Evolutionary conservation across 2,113 vertebrate genomes (phyloP).

Genomic region (Chlamydotis undulata): DNA sequence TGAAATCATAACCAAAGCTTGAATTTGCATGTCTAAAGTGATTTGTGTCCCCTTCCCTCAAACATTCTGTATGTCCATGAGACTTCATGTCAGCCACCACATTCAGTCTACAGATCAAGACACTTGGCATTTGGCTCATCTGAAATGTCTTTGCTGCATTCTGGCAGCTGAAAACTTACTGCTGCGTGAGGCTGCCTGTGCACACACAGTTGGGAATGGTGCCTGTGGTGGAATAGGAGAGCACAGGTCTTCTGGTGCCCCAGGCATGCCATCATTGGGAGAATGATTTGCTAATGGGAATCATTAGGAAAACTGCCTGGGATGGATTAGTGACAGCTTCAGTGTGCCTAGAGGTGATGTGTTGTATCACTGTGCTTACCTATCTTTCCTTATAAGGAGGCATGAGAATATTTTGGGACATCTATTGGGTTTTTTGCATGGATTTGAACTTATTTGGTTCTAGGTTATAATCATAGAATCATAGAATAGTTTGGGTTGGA

Average conservation of each 20-base stretch:
- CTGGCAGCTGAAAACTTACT: constrained; percentile 1
- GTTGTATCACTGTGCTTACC: background rate
- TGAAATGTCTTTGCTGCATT: background rate
- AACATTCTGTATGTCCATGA: background rate
- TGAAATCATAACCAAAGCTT: background rate
- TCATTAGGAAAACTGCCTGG: background rate
- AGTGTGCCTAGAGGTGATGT: background rate
- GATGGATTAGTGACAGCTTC: background rate
- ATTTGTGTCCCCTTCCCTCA: background rate
- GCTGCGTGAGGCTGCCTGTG: background rate
- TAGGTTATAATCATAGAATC: background rate
- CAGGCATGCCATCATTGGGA: background rate
- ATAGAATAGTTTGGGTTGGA: too few relatives aligned
- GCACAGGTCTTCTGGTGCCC: background rate
- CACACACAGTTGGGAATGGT: background rate
- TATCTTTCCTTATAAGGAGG: background rate
- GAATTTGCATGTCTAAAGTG: background rate
- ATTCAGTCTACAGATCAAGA: background rate
- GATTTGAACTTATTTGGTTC: background rate
- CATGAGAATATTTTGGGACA: background rate
- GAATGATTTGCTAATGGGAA: background rate
- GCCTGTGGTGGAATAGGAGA: background rate
- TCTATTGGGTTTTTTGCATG: fast-evolving
- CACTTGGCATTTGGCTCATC: background rate
- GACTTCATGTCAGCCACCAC: background rate